Base-by-base conservation (phyloP, 2,888 invertebrate genomes). In the Andrena bicolor region DNA sequence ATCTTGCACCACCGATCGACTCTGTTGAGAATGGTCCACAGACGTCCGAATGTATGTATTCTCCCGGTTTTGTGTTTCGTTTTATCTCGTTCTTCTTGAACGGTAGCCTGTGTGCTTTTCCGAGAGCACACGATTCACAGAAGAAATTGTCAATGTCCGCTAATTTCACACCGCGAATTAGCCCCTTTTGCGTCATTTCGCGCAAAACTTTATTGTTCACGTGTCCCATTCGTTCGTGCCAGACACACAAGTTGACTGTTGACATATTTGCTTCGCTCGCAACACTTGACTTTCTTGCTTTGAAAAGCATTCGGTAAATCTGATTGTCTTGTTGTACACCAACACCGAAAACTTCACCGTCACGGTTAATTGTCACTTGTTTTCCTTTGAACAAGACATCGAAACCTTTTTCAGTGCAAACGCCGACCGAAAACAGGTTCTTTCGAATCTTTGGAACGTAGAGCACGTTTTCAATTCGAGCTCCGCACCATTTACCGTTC, bases 1-100 rank as follows among this genome's bases (percentile, higher is more conserved):
- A 66, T n/a, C 30, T 49, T 8, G 28, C 51, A n/a, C 49, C 66
- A 7, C 66, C 30, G 41, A 65, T 58, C 26, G 58, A 58, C 26
- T 58, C 13, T 26, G 23, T 26, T 58, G 26, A 58, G 5, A 58
- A 58, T 26, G 58, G 58, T 26, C 58, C 58, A 26, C 26, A 26
- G 26, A 58, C 58, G 26, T 58, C 58, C 26, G 58, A 58, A 58
- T 58, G 28, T 26, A 58, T 58, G 26, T 26, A 58, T 5, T 30
- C 58, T 58, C 28, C 58, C 1, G 26, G 26, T 26, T 16, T 58
- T 58, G 58, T 58, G 23, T 58, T 26, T 10, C 10, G 58, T 58
- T 23, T 58, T 26, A 10, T 30, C 26, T 58, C 58, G 26, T 58
- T 58, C 26, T n/a, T 58, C 6, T 26, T 58, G 58, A 58, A 58